Base-by-base conservation (phyloP, 1,140 invertebrate genomes). In the Whitmania pigra region DNA sequence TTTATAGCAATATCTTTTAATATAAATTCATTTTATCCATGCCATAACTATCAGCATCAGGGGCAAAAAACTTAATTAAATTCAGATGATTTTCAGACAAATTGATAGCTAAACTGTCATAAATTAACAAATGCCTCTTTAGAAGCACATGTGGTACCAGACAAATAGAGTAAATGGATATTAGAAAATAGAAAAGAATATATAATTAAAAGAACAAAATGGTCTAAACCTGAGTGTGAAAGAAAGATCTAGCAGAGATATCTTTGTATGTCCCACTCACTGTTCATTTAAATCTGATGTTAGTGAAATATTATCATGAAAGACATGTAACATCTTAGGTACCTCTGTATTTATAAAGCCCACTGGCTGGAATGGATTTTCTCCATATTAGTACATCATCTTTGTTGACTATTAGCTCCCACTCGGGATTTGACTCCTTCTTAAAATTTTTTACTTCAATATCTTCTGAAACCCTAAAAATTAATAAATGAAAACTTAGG, bases 301-400 rank as follows among this genome's bases (percentile, higher is more conserved):
- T 25, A 63, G 18, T 63, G 22, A 63, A 63, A 63, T 25, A 63
- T 3, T 36, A 3, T 36, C 31, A 36, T 36, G 6, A n/a, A 2
- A 63, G 11, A 63, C 29, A 63, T 63, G 9, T 63, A n/a, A 11
- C 9, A 31, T 22, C 13, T 25, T 22, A 4, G 18, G 29, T 75
- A 83, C 82, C 79, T 81, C 80, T 83, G 73, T 83, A 83, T 76
- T 82, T 76, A 75, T 81, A 81, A 18, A 82, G 72, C 67, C 76
- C 72, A 72, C 73, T 76, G 60, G 77, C 74, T 25, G 74, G 73
- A 63, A 82, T 73, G 20, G 78, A 76, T 77, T 79, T 78, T 63
- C 81, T 75, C 81, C 81, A 83, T 0, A 82, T 77, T 74, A 78
- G 76, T 20, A 82, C 74, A 71, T 79, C 74, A 31, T 74, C 73